Base-by-base conservation (phyloP, 2,113 vertebrate species). In the Poeciliopsis turrubarensis region DNA sequence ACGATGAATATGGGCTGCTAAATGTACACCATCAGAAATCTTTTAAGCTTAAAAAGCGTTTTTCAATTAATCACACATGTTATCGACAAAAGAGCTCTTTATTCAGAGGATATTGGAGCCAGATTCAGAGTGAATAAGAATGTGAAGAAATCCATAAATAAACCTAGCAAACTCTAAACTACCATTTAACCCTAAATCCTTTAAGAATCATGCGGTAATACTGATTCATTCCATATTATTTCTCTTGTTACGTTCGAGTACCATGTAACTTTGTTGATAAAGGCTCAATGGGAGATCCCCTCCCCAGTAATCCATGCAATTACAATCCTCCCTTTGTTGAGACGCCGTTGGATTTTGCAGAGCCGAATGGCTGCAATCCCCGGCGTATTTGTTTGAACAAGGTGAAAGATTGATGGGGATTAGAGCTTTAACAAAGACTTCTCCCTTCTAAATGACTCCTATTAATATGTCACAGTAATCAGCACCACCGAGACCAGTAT, bases 361-460 rank as follows among this genome's bases (percentile, higher is more conserved):
- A 77, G 68, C 61, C 6, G 47, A 80, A 88, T 65, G 81, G 84
- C 89, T 69, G 68, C 74, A 81, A 87, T 75, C 79, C 86, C 83
- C 12, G 13, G 80, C 0, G 87, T 72, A 88, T 93, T 91, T 86
- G 87, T 91, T 91, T 88, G 77, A 92, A 84, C 71, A 71, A 84
- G 85, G 91, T 92, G 84, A 94, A 94, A 93, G 92, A 93, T 89
- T 68, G 80, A 87, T 77, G 74, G 78, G 91, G 93, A 94, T 93
- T 94, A 93, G 84, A 30, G 65, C 75, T 51, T 7, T 29, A 80
- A 89, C 84, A 91, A 89, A 81, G 83, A 69, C 85, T 81, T 78
- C 78, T 80, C 68, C 77, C 4, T 70, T 89, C 80, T 73, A 91
- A 87, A 89, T 65, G 27, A 65, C 79, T 88, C 87, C 86, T 82